Conservation (phyloP, 2,888 invertebrate genomes). For the Philhelius pedissequus region DNA sequence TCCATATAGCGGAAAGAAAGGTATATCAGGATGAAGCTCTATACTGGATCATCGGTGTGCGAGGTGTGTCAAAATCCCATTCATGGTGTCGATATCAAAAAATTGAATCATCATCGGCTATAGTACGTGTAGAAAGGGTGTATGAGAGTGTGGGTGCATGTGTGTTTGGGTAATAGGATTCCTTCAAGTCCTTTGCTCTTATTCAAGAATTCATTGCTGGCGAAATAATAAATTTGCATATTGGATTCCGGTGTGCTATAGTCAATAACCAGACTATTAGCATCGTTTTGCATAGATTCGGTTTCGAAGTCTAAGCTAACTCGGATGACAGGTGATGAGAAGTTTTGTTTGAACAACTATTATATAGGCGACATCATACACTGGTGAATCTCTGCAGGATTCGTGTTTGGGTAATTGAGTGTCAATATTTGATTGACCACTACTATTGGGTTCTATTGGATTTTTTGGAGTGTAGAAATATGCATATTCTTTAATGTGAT, state of each 20-base stretch:
- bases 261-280: constrained; percentile 35
- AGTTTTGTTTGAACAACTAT: constrained; percentile 4
- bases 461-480: not conserved
- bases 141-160: not conserved
- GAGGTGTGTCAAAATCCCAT: constrained; percentile 48
- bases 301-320: constrained; percentile 6
- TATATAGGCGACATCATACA: not conserved
- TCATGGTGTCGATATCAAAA: constrained; percentile 63
- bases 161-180: constrained; percentile 12
- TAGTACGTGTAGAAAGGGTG: not conserved
- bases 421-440: constrained; percentile 56
- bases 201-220: constrained; percentile 24
- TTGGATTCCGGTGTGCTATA: constrained; percentile 41
- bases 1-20: not conserved
- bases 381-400: not conserved
- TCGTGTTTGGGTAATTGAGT: constrained; percentile 52
- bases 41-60: constrained; percentile 1
- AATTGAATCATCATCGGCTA: constrained; percentile 57
- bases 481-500: too few species aligned
- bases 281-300: constrained; percentile 8
- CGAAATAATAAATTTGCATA: constrained; percentile 59
- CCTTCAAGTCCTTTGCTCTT: not conserved
- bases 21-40: not conserved
- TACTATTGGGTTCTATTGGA: not conserved
- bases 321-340: constrained; percentile 33